These are phyloP conservation scores for Choristoneura fumiferana DNA, from an alignment of 1,140 invertebrate genomes.

Conservation along the genomic window DNA sequence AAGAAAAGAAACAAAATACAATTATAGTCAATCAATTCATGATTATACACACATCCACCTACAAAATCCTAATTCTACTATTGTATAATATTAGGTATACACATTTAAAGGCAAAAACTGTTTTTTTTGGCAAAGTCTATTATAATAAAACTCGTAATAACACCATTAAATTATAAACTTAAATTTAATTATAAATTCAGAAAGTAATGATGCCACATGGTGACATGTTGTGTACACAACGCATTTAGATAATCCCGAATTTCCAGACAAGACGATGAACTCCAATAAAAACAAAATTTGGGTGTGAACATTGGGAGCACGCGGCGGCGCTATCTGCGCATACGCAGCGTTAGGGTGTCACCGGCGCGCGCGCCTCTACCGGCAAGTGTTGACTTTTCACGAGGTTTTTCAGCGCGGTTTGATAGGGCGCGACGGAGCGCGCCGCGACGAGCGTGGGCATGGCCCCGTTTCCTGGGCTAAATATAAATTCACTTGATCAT, in stretches of 20 bases:
- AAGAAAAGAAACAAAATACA: no score
- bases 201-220: slow-evolving; percentile 7
- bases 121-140: no score
- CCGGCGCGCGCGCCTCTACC: not conserved
- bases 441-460: slow-evolving; percentile 49
- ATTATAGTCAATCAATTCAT: no score
- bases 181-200: not conserved
- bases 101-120: no score
- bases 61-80: no score
- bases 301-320: slow-evolving; percentile 6
- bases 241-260: slow-evolving; percentile 15
- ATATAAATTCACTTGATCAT: slow-evolving; percentile 76
- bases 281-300: slow-evolving; percentile 8
- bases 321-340: not conserved
- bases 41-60: no score
- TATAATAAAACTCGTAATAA: no score
- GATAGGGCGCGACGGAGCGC: slow-evolving; percentile 41
- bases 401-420: slow-evolving; percentile 32
- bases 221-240: slow-evolving; percentile 16
- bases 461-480: slow-evolving; percentile 70
- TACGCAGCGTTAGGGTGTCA: not conserved
- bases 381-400: slow-evolving; percentile 15
- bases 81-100: no score
- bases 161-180: no score
- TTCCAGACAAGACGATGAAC: slow-evolving; percentile 17